Conservation (phyloP, 2,888 invertebrate genomes). For the Orthosia cruda region DNA sequence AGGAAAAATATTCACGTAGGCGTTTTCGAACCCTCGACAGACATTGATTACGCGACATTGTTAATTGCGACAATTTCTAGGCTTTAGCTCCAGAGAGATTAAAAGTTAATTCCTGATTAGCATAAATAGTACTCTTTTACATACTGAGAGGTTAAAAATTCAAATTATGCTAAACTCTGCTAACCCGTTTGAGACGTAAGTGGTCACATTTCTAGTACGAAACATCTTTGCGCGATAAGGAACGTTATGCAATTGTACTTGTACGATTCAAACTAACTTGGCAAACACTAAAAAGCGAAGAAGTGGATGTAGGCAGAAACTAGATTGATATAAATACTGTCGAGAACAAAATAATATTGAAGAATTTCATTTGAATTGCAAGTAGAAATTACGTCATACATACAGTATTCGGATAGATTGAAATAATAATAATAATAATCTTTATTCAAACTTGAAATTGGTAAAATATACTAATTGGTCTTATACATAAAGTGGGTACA, state of each 20-base stretch:
- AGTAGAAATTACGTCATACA: background rate
- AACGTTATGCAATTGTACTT: constrained; percentile 65
- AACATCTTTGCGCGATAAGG: constrained; percentile 66
- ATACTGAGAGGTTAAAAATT: constrained; percentile 14
- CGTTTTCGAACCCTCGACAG: constrained; percentile 12
- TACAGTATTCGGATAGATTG: background rate
- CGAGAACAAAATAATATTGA: background rate
- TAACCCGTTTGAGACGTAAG: constrained; percentile 47
- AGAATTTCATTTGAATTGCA: background rate
- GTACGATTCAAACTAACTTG: constrained; percentile 49
- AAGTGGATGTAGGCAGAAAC: constrained; percentile 52
- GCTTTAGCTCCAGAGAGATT: constrained; percentile 29
- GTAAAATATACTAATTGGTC: too few species aligned
- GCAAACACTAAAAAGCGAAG: constrained; percentile 35
- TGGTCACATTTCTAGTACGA: constrained; percentile 42
- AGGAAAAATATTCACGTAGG: background rate
- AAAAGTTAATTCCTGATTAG: constrained; percentile 21
- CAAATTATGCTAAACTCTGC: constrained; percentile 55
- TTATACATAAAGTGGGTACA: too few species aligned
- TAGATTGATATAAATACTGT: too few species aligned
- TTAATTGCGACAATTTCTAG: constrained; percentile 21
- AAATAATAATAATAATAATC: too few species aligned
- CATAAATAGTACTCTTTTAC: constrained; percentile 41
- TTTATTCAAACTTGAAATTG: too few species aligned
- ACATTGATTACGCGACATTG: constrained; percentile 11